Evolutionary conservation across 2,888 invertebrate species (phyloP), one percentile per base, ranked within the genome.

Genomic region (Apamea epomidion): DNA sequence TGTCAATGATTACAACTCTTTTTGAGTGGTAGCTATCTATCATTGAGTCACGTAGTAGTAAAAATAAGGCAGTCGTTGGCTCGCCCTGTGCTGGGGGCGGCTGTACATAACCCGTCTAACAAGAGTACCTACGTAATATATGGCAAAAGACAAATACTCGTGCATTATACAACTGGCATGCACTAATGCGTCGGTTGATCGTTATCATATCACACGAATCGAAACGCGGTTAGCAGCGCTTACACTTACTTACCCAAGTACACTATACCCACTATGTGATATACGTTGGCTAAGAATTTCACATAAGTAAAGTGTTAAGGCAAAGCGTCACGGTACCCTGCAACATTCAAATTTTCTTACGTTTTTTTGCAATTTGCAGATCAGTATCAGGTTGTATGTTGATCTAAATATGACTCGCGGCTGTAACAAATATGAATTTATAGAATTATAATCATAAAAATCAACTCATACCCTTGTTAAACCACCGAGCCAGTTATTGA

Each of bases 101-200:
- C 62, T 69, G 71, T 71, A 67, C 51, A 67, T 75, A 87, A 90
- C 90, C 73, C 77, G 88, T 88, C 72, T 70, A 81, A 86, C 88
- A 48, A 77, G 87, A 80, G 73, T 80, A n/a, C n/a, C n/a, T n/a
- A 68, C 72, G 73, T 76, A 78, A 83, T 71, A 74, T 83, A 88
- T 78, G 76, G 74, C 74, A 80, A 90, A 76, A 84, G 78, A 81
- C 80, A 84, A 81, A 86, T 88, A 88, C 86, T 78, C 72, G 85
- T 87, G 83, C 80, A 87, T 92, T 92, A 91, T 91, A 90, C 90
- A 92, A 92, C 81, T 82, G 80, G 84, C 88, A 90, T 90, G 90
- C 90, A 90, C 90, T 89, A 89, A 89, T 90, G 87, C 90, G 88
- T 83, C 84, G 42, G 60, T 72, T 77, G 89, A 91, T 92, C 86